Evolutionary conservation across 2,888 invertebrate genomes (phyloP), one percentile per base, ranked within the genome.

Genomic region (Phyto melanocephala): DNA sequence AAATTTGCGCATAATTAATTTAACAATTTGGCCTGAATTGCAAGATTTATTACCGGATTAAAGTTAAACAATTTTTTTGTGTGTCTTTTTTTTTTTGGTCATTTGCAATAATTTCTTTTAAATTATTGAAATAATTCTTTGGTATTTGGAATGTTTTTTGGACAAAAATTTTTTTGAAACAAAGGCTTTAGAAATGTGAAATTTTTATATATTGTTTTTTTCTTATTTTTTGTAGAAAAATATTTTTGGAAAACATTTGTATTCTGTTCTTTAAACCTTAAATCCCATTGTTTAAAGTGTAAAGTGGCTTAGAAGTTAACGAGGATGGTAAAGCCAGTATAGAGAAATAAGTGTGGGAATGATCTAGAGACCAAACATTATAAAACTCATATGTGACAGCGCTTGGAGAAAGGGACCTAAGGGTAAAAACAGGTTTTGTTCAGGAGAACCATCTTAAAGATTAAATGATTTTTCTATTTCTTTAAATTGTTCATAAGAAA

Each of bases 41-140:
- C 54, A 71, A 82, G 79, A 79, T 79, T 79, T 82, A 75, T 79
- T 71, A 60, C 33, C 65, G 75, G 82, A 79, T 76, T 77, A 81
- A 72, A 77, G 20, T 42, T 58, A 22, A 45, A 58, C 22, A 63
- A 17, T 35, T 65, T 33, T 28, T 24, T 10, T 52, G 35, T 13
- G 15, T 33, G 24, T 3, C 24, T 17, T 5, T 24, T 35, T 45
- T 28, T 50, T 68, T 22, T 60, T 52, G 47, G 54, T 40, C n/a
- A 45, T 37, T 40, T 33, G 4, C 65, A 67, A 79, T 67, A 60
- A 67, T 67, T 74, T 74, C 60, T 68, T 62, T 56, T 13, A 65
- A 78, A 75, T 54, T 70, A 60, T 78, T 81, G 40, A 56, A 81
- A 65, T 47, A 78, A 35, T 76, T 74, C 37, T 35, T 40, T 37